Conservation (phyloP, 2,888 invertebrate species). For the Diarsia dahlii region DNA sequence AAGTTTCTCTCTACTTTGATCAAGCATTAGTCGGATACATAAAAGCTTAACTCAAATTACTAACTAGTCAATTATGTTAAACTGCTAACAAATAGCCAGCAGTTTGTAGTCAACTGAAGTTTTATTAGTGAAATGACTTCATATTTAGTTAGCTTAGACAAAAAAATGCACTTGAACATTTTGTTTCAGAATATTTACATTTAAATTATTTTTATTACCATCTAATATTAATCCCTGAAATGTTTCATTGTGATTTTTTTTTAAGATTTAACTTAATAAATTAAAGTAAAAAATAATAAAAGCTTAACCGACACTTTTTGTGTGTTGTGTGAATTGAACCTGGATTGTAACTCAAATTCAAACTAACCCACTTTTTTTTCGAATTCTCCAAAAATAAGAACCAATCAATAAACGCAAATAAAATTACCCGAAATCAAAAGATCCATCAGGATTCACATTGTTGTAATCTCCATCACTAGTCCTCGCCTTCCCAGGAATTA, state of each 20-base stretch:
- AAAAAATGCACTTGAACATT: no score
- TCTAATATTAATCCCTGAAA: not conserved
- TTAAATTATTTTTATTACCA: not conserved
- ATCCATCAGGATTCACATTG: conserved; percentile 93
- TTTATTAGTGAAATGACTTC: not conserved
- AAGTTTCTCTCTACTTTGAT: not conserved
- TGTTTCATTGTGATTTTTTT: not conserved
- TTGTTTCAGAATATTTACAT: not conserved
- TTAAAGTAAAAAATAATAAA: not conserved
- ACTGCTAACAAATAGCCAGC: no score
- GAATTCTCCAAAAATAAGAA: not conserved
- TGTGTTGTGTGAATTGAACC: no score
- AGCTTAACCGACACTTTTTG: not conserved
- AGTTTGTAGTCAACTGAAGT: no score
- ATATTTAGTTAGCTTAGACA: no score
- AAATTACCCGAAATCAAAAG: conserved; percentile 94
- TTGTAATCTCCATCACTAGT: conserved; percentile 92
- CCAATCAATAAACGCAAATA: conserved; percentile 37
- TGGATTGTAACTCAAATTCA: not conserved
- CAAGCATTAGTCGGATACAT: not conserved
- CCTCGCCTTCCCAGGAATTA: conserved; percentile 86
- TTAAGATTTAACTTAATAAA: not conserved
- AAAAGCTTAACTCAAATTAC: not conserved
- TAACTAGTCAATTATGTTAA: not conserved
- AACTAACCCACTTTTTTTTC: not conserved